Evolutionary conservation across 2,888 invertebrate genomes (phyloP).

Genomic region (Andrena fulva): DNA sequence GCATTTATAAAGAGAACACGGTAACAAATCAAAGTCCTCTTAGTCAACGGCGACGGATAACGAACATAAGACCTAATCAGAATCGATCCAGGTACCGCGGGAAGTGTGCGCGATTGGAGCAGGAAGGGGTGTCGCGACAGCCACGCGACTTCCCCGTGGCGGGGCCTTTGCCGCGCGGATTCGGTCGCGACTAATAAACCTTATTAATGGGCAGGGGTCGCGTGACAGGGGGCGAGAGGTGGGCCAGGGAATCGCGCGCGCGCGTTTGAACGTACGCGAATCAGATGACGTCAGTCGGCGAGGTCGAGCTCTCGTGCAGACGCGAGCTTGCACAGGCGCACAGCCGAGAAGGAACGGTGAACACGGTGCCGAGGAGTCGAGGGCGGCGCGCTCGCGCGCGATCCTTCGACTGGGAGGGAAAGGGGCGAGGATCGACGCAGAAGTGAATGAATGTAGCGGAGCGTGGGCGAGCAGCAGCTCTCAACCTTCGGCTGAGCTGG

Average conservation of each 20-base stretch:
- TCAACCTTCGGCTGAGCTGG: constrained; percentile 60
- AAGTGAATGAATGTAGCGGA: constrained; percentile 82
- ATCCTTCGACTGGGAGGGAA: constrained; percentile 51
- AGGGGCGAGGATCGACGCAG: constrained; percentile 67
- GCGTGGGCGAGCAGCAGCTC: constrained; percentile 81
- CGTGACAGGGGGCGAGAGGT: constrained; percentile 41
- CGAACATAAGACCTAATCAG: no score
- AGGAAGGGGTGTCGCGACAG: background rate
- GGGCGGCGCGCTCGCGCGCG: constrained; percentile 51
- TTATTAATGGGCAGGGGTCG: constrained; percentile 71
- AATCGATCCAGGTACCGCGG: no score
- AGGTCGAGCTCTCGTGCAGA: constrained; percentile 49
- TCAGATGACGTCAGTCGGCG: constrained; percentile 76
- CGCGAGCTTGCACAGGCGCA: constrained; percentile 40
- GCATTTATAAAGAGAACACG: no score
- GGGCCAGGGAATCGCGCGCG: constrained; percentile 36
- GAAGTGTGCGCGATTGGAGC: no score
- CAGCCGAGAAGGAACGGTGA: constrained; percentile 62
- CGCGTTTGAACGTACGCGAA: constrained; percentile 64
- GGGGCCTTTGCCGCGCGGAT: constrained; percentile 22
- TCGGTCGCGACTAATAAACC: constrained; percentile 66
- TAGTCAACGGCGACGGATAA: no score
- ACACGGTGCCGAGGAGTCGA: constrained; percentile 55
- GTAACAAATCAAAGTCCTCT: no score
- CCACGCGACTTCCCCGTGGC: constrained; percentile 31